Base-by-base conservation (phyloP, 2,888 invertebrate genomes). In the Dugesia japonica region DNA sequence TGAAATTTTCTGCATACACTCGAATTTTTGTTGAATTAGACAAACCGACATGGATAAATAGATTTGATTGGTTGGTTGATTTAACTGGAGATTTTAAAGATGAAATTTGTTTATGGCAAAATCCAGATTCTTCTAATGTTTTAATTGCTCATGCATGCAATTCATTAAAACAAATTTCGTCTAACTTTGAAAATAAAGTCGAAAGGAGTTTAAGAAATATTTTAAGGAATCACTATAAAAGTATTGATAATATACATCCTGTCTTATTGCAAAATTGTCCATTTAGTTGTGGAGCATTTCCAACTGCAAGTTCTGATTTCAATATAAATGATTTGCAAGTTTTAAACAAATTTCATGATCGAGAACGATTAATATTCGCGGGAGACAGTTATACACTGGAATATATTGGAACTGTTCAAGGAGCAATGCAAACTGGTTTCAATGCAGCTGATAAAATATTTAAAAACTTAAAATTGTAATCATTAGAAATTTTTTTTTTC, bases 321-420 rank as follows among this genome's bases (percentile, higher is more conserved):
- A 56, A 56, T 56, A 20, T 56, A n/a, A 23, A 20, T 13, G 56
- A 56, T n/a, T 1, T 56, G 1, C 4, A 56, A 20, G 17, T 9
- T n/a, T n/a, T 56, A 4, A n/a, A 13, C 4, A 56, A n/a, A 13
- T n/a, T 56, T 7, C 4, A 56, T 56, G 7, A 56, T 20, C 17
- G 20, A 1, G 71, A 28, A 26, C 71, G 27, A 13, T 23, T 75
- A 26, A 4, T 75, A n/a, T 75, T 75, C 23, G 75, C 75, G 1
- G 75, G 75, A 15, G 75, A 75, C 20, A 71, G 75, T 20, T 26
- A 42, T 23, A 26, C 56, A 4, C 15, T 75, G 20, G 28, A 75
- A 26, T 75, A 42, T 38, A 13, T 75, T 17, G 75, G 75, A 28
- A 56, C 42, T 28, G 26, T 71, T 9, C 75, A 75, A 56, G 75